A percentile compares a stretch with the other conserved stretches of the same genome.
Conservation (phyloP, 2,113 vertebrate species). For the Gasterosteus aculeatus region DNA sequence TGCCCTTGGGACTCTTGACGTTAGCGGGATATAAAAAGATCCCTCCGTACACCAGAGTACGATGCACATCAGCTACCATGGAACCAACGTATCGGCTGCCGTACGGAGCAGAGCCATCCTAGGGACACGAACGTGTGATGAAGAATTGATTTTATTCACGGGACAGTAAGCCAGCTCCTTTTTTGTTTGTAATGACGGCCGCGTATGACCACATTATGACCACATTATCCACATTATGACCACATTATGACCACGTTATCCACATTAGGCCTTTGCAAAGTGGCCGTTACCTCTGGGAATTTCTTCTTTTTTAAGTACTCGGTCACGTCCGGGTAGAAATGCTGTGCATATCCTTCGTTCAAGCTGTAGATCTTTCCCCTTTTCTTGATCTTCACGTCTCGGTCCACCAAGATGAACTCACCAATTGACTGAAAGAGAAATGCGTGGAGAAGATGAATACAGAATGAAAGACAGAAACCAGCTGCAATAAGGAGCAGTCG, state of each 20-base stretch:
- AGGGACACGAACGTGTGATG: neutral
- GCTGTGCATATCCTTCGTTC: slow-evolving; percentile 95
- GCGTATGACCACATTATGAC: neutral
- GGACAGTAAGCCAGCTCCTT: neutral
- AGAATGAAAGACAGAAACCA: neutral
- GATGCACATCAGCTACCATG: slow-evolving; percentile 97
- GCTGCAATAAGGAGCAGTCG: neutral
- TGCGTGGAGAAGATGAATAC: too few species aligned
- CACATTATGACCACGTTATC: too few species aligned
- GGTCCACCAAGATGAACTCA: slow-evolving; percentile 95
- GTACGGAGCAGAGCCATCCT: slow-evolving; percentile 92
- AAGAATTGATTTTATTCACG: neutral
- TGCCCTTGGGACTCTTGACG: slow-evolving; percentile 93
- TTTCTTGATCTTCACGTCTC: slow-evolving; percentile 94
- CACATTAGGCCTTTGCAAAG: neutral
- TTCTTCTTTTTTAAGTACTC: slow-evolving; percentile 96
- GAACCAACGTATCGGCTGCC: slow-evolving; percentile 94
- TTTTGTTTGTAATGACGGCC: neutral
- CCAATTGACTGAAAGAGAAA: slow-evolving; percentile 86
- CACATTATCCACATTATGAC: too few species aligned
- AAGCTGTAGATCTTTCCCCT: slow-evolving; percentile 97
- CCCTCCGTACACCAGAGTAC: slow-evolving; percentile 95
- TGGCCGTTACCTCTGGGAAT: slow-evolving; percentile 85
- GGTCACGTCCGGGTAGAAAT: slow-evolving; percentile 89
- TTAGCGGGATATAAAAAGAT: slow-evolving; percentile 98